These are phyloP conservation scores for Schizotus pectinicornis DNA, from an alignment of 2,888 invertebrate genomes.

Conservation along the genomic window DNA sequence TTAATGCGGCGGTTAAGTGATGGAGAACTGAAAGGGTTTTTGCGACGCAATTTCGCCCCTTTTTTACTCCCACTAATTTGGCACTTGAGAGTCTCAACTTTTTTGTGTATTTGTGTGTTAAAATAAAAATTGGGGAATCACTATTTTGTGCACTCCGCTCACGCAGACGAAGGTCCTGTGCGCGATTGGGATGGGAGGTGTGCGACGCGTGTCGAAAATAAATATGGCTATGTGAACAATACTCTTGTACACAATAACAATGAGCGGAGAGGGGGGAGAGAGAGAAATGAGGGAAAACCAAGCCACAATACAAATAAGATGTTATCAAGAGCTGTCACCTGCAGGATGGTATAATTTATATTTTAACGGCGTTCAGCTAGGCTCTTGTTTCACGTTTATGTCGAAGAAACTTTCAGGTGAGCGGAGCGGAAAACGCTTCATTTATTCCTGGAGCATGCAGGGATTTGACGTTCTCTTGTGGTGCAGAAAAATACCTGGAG, in stretches of 20 bases:
- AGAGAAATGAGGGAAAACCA: conserved; percentile 36
- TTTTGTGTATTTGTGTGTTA: background rate
- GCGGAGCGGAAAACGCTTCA: conserved; percentile 1
- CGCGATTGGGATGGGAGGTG: conserved; percentile 4
- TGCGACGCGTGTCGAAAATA: conserved; percentile 26
- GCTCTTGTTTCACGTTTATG: background rate
- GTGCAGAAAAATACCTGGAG: no score
- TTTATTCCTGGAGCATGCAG: background rate
- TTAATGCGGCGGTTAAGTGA: background rate
- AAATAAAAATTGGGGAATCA: background rate
- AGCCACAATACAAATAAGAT: conserved; percentile 40
- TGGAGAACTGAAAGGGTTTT: background rate
- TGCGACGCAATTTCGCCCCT: no score
- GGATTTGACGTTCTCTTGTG: conserved; percentile 10
- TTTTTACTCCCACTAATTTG: no score
- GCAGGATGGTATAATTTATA: conserved; percentile 33
- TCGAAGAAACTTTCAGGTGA: conserved; percentile 6
- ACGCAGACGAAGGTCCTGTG: background rate
- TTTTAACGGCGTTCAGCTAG: conserved; percentile 13
- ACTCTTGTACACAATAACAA: conserved; percentile 10
- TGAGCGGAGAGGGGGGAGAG: conserved; percentile 15
- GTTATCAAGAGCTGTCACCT: conserved; percentile 38
- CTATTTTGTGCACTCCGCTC: no score
- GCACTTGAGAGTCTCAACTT: background rate
- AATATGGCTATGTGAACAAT: conserved; percentile 18